phyloP scores from a whole-genome alignment of 2,113 vertebrate species.

The Electrona antarctica region DNA sequence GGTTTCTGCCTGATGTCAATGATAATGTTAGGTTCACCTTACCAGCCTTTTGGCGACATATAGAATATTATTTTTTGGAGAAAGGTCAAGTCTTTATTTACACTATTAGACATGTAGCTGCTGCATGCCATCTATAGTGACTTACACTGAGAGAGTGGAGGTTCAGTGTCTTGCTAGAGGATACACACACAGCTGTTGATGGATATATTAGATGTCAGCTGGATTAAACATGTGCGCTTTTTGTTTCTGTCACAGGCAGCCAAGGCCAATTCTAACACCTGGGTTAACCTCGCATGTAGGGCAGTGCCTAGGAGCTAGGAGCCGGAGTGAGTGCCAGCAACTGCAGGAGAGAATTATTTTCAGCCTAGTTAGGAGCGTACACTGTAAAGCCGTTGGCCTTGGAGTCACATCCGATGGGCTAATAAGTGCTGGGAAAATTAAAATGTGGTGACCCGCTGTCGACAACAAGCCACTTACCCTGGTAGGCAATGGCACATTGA shows the following conservation, averaged over 20 bases:
- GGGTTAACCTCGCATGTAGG: background rate
- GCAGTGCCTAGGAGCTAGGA: background rate
- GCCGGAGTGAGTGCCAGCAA: slow-evolving; percentile 17
- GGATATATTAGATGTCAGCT: background rate
- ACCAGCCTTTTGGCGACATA: slow-evolving; percentile 5
- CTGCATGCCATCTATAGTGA: slow-evolving; percentile 18
- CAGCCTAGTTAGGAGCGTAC: background rate
- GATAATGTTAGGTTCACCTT: slow-evolving; percentile 19
- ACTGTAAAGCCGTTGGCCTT: slow-evolving; percentile 10
- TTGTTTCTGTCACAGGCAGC: no score
- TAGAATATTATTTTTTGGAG: background rate
- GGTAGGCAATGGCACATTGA: slow-evolving; percentile 59
- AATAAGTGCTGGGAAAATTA: slow-evolving; percentile 59
- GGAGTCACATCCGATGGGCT: slow-evolving; percentile 33
- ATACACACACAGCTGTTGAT: slow-evolving; percentile 16
- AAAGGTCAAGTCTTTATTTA: background rate
- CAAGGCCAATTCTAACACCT: background rate
- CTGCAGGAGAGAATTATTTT: slow-evolving; percentile 14
- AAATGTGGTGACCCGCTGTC: slow-evolving; percentile 49
- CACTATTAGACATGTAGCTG: slow-evolving; percentile 6
- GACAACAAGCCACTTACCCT: slow-evolving; percentile 51
- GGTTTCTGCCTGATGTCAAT: no score
- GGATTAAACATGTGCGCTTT: background rate
- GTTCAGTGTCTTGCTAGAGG: background rate
- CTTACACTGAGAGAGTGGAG: slow-evolving; percentile 4